These are phyloP conservation scores for Notarius quadriscutis DNA, from an alignment of 2,113 vertebrate species.

Conservation along the genomic window DNA sequence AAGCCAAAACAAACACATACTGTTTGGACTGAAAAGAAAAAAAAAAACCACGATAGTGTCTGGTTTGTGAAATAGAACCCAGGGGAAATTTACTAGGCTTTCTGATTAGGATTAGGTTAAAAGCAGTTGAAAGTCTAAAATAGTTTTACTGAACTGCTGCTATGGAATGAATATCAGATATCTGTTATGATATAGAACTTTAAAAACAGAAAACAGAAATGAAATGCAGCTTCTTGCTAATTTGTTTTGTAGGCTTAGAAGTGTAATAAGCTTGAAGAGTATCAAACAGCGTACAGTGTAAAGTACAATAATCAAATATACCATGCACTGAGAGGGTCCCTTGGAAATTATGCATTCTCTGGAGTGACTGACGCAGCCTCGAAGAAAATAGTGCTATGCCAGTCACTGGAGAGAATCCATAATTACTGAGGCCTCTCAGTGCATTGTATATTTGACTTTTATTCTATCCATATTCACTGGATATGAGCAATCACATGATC, in stretches of 20 bases:
- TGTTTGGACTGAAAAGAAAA: not conserved
- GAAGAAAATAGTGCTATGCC: too few species aligned
- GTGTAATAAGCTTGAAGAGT: not conserved
- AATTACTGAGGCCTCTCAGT: too few species aligned
- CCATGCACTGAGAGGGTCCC: too few species aligned
- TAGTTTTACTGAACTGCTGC: not conserved
- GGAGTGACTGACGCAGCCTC: too few species aligned
- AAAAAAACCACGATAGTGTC: not conserved
- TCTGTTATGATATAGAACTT: not conserved
- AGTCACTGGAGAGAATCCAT: too few species aligned
- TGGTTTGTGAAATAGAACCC: not conserved
- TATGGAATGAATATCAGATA: not conserved
- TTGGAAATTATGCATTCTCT: too few species aligned
- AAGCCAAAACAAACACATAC: slow-evolving; percentile 1
- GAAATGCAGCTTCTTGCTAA: not conserved
- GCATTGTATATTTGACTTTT: too few species aligned
- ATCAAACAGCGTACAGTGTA: not conserved
- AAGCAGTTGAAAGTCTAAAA: not conserved
- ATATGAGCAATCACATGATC: too few species aligned
- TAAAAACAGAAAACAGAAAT: not conserved
- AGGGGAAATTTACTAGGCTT: not conserved
- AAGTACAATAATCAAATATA: too few species aligned
- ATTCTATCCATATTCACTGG: too few species aligned
- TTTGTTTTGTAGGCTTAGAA: not conserved
- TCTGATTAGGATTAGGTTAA: not conserved